These are phyloP conservation scores for Crenuchus spilurus DNA, from an alignment of 2,797 vertebrate species.

Conservation along the genomic window DNA sequence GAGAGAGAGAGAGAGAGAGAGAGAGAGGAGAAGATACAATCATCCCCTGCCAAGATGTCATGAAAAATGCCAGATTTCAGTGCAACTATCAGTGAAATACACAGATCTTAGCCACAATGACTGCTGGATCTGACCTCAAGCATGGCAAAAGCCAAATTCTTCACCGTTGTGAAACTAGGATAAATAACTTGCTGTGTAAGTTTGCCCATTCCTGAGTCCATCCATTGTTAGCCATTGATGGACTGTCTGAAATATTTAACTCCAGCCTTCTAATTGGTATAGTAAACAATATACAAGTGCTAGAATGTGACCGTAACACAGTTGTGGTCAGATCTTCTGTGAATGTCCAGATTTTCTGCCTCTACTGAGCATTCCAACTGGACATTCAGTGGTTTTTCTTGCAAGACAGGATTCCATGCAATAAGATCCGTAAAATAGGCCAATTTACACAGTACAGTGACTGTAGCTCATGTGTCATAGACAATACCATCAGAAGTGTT, in stretches of 20 bases:
- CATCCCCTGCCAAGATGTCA: neutral
- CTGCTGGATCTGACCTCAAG: neutral
- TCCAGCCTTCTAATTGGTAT: slow-evolving; percentile 19
- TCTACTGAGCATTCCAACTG: neutral
- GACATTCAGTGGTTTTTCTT: neutral
- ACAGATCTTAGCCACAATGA: neutral
- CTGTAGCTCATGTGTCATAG: neutral
- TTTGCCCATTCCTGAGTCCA: neutral
- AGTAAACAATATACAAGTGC: slow-evolving; percentile 21
- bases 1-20: neutral
- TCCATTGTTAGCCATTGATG: neutral
- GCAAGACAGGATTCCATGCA: neutral
- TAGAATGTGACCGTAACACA: slow-evolving; percentile 4
- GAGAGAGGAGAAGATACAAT: neutral
- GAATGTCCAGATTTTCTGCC: neutral
- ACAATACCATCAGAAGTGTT: neutral
- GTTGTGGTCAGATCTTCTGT: neutral
- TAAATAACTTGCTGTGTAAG: neutral
- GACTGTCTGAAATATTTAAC: slow-evolving; percentile 9
- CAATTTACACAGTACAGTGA: neutral
- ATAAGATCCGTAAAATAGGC: neutral
- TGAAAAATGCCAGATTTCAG: neutral
- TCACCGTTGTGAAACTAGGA: slow-evolving; percentile 23
- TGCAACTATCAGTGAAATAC: neutral
- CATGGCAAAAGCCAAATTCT: slow-evolving; percentile 22